These are phyloP conservation scores for Aphis gossypii DNA, from an alignment of 1,140 invertebrate genomes.

Conservation along the genomic window DNA sequence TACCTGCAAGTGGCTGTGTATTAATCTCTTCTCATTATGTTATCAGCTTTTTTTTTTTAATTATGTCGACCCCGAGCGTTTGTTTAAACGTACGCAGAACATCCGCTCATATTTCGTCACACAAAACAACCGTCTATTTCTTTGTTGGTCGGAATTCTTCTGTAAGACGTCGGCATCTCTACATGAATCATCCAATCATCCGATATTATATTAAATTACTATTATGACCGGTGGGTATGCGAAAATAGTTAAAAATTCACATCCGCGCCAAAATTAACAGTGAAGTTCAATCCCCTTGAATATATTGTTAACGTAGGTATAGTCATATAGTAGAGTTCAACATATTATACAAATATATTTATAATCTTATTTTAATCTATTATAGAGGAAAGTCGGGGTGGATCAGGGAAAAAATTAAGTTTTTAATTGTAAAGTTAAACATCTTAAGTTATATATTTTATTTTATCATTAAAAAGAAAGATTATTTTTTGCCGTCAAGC, in stretches of 20 bases:
- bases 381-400: neutral
- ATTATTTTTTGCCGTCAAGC: neutral
- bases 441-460: neutral
- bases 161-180: neutral
- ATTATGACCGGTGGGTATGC: neutral
- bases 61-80: neutral
- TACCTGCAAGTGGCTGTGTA: neutral
- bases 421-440: neutral
- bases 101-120: neutral
- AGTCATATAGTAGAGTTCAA: neutral
- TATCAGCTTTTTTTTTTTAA: constrained; percentile 6
- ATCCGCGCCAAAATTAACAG: neutral
- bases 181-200: neutral
- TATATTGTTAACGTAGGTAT: no score
- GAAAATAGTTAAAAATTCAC: neutral
- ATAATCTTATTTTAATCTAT: neutral
- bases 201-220: neutral
- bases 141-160: constrained; percentile 12
- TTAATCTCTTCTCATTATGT: neutral
- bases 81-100: neutral
- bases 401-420: neutral
- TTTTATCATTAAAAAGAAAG: neutral
- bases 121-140: neutral
- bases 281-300: no score
- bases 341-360: neutral